Evolutionary conservation across 2,797 vertebrate genomes (phyloP).

Genomic region (Echiichthys vipera): DNA sequence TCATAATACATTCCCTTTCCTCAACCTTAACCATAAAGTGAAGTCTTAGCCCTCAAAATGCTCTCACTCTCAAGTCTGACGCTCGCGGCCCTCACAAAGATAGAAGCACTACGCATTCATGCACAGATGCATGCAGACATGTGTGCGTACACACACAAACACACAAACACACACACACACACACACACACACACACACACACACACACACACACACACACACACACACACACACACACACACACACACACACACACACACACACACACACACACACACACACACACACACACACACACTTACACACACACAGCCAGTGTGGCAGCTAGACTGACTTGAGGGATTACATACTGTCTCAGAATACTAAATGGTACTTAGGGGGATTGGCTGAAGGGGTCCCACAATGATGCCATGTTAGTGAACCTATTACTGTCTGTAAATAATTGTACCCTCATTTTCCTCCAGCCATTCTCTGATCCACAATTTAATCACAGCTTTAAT

Average conservation of each 20-base stretch:
- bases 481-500: constrained; percentile 28
- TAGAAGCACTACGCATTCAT: too few species aligned
- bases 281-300: constrained; percentile 2
- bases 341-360: constrained; percentile 46
- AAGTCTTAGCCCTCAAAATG: too few species aligned
- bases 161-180: background rate
- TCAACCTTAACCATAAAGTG: background rate
- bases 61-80: background rate
- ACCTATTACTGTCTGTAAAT: constrained; percentile 50
- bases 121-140: background rate
- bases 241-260: background rate
- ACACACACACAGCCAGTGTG: background rate
- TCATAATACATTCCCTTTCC: background rate
- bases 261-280: background rate
- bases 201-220: constrained; percentile 3
- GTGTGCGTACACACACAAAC: too few species aligned
- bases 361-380: constrained; percentile 47
- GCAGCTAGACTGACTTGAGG: constrained; percentile 21
- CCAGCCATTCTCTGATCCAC: constrained; percentile 14
- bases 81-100: too few species aligned
- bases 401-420: constrained; percentile 29
- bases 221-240: background rate
- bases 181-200: constrained; percentile 4
- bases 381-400: constrained; percentile 33
- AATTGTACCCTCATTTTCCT: constrained; percentile 24